A percentile compares a stretch with the other conserved stretches of the same genome.
Conservation (phyloP, 2,113 vertebrate genomes). For the Entelurus aequoreus region DNA sequence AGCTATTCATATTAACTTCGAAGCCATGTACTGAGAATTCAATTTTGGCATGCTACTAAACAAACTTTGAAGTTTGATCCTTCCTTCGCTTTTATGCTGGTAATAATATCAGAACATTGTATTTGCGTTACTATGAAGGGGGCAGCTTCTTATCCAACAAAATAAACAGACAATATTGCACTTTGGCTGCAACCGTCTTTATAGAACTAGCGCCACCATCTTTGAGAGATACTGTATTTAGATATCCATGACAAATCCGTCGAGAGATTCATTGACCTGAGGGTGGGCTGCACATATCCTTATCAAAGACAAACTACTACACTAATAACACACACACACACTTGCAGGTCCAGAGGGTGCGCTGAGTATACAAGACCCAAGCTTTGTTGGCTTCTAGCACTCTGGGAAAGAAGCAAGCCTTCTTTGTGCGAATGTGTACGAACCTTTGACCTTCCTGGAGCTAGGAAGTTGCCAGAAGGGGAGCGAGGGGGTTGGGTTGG, state of each 20-base stretch:
- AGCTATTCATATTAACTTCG: conserved; percentile 28
- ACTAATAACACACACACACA: conserved; percentile 4
- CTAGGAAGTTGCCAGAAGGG: conserved; percentile 40
- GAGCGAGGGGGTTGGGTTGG: conserved; percentile 13
- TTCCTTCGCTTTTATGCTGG: background rate
- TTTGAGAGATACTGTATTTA: background rate
- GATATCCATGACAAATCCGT: background rate
- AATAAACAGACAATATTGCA: background rate
- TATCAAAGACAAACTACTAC: conserved; percentile 1
- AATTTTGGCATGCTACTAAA: conserved; percentile 10
- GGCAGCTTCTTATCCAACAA: no score
- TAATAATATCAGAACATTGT: no score
- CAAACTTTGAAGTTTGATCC: background rate
- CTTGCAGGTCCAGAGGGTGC: conserved; percentile 16
- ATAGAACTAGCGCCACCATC: background rate
- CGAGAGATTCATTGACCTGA: conserved; percentile 2
- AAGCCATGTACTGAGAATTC: conserved; percentile 18
- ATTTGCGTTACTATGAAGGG: no score
- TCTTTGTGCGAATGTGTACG: conserved; percentile 29
- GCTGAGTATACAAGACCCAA: conserved; percentile 26
- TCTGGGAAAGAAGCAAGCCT: conserved; percentile 33
- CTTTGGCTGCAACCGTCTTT: background rate
- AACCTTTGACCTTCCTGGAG: conserved; percentile 67
- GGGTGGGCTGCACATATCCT: conserved; percentile 2
- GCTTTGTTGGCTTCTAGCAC: conserved; percentile 42